Conservation (phyloP, 2,888 invertebrate species). For the Macropis europaea region DNA sequence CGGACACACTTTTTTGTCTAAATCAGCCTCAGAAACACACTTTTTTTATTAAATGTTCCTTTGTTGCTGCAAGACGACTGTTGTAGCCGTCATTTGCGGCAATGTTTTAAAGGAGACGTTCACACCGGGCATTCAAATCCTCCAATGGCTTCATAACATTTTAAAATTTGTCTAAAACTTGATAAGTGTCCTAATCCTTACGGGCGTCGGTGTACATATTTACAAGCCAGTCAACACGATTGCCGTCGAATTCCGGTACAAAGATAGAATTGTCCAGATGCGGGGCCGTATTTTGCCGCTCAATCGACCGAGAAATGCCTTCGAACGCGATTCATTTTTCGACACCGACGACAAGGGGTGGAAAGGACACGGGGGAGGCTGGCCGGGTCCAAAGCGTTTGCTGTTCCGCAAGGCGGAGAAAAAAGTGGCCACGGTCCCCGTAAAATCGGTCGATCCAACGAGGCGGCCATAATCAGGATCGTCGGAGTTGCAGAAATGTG, state of each 20-base stretch:
- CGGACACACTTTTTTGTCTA: too few relatives aligned
- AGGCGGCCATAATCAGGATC: constrained; percentile 74
- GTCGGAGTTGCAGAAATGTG: constrained; percentile 72
- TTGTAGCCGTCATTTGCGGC: too few relatives aligned
- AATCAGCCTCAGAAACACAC: too few relatives aligned
- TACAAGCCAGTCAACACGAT: background rate
- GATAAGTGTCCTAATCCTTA: too few relatives aligned
- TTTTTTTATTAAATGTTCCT: too few relatives aligned
- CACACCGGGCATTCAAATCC: too few relatives aligned
- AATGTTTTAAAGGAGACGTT: too few relatives aligned
- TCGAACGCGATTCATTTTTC: constrained; percentile 41
- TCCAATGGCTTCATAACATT: too few relatives aligned
- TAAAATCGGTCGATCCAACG: constrained; percentile 64
- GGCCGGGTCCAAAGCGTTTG: background rate
- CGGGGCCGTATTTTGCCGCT: constrained; percentile 20
- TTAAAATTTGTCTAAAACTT: too few relatives aligned
- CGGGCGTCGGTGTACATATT: too few relatives aligned
- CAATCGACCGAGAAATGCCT: constrained; percentile 44
- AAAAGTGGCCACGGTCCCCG: background rate
- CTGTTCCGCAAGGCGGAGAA: constrained; percentile 3
- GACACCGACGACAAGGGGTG: constrained; percentile 4
- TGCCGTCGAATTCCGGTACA: constrained; percentile 15
- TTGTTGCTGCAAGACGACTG: too few relatives aligned
- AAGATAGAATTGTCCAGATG: constrained; percentile 56
- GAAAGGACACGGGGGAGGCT: background rate